Evolutionary conservation across 37 sponge, comb jelly and placozoan genomes (phyloP), one percentile per base, ranked within the genome.

Genomic region (Diacarnus erythraeanus): DNA sequence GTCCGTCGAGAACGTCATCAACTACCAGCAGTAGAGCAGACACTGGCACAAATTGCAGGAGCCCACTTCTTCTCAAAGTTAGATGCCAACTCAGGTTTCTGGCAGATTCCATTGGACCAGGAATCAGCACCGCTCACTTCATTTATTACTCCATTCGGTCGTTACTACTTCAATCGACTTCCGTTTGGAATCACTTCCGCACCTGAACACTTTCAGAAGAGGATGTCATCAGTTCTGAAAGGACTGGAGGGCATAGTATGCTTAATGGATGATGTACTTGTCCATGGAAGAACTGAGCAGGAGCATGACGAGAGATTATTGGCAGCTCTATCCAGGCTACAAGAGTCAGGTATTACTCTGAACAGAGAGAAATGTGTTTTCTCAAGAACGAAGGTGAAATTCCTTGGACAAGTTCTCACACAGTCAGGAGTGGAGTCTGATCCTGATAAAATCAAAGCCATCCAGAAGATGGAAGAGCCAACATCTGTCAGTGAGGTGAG

Each of bases 101-200:
- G n/a, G n/a, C n/a, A n/a, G n/a, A n/a, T n/a, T n/a, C n/a, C n/a
- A n/a, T n/a, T n/a, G n/a, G n/a, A n/a, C n/a, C n/a, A n/a, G n/a
- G n/a, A n/a, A n/a, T n/a, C n/a, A n/a, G n/a, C n/a, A n/a, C n/a
- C n/a, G n/a, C n/a, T n/a, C 33, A 87, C 88, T n/a, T 82, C 83
- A 20, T 87, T 87, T 44, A 87, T 75, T 29, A 86, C 87, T 1
- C 80, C 80, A 22, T 79, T 86, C 26, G 87, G 87, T 9, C 54
- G 80, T 30, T 87, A 43, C 38, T 44, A 72, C 37, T 87, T 80
- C 64, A 37, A 67, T 71, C n/a, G 82, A 23, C 26, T 75, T 58
- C 83, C 12, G 66, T 30, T 27, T 30, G 29, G n/a, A n/a, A n/a
- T n/a, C n/a, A n/a, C n/a, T n/a, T n/a, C n/a, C n/a, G n/a, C n/a